Evolutionary conservation across 1,140 invertebrate species (phyloP), one percentile per base, ranked within the genome.

Genomic region (Limonius californicus): DNA sequence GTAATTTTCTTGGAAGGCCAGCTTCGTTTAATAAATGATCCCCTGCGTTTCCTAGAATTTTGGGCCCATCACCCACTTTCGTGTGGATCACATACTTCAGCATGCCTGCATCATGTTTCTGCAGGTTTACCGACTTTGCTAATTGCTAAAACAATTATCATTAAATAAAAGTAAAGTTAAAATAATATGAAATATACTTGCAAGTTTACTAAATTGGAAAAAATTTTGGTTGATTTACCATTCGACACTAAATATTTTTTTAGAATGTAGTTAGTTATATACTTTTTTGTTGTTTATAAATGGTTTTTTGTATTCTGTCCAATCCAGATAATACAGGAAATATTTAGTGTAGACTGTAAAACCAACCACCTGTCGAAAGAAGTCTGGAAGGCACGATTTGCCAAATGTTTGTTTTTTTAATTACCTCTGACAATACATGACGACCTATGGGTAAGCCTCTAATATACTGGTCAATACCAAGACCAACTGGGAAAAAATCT

Each of bases 1-100:
- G n/a, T n/a, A n/a, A n/a, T 27, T 27, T 27, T 3, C 23, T 4
- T 27, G 83, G 83, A 15, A 76, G 59, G 14, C 84, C 84, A 65
- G 74, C 72, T 32, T 78, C 71, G 68, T 77, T 72, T 50, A 89
- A 70, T 19, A 89, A 77, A 76, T 88, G 86, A 47, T 81, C 74
- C 12, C 68, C 39, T 15, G 32, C 9, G 53, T 70, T 55, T 23
- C 75, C 65, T 6, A 85, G 63, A 68, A 81, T 74, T 66, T 80
- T 73, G 9, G 90, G 89, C 11, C 89, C 90, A 59, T 84, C 78
- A 7, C 90, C 90, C 42, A 93, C 79, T 76, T 85, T 85, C 2
- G 92, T 95, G 68, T 89, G 82, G 68, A 95, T 94, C n/a, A 93
- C 82, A 77, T 92, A 94, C 74, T 91, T 90, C 1, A 95, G 77